Evolutionary conservation across 1,140 invertebrate species (phyloP).

Genomic region (Leptinotarsa texana): DNA sequence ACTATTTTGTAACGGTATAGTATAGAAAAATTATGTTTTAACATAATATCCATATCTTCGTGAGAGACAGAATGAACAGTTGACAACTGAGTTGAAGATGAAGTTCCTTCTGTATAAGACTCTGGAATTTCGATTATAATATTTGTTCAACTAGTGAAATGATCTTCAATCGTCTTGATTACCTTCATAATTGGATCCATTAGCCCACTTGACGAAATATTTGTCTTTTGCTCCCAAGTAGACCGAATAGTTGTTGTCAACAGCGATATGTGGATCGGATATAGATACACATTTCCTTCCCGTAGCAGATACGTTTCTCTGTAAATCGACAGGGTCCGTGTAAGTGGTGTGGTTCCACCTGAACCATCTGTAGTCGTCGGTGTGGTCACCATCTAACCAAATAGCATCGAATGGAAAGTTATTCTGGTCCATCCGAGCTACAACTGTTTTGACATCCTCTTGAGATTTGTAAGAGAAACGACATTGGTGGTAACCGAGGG

Average conservation of each 20-base stretch:
- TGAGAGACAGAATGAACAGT: too few species aligned
- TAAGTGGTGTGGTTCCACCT: slow-evolving; percentile 74
- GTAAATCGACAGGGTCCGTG: slow-evolving; percentile 60
- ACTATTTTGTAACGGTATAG: too few species aligned
- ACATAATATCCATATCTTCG: too few species aligned
- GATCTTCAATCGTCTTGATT: not conserved
- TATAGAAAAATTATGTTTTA: too few species aligned
- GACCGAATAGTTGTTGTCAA: slow-evolving; percentile 64
- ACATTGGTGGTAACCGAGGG: slow-evolving; percentile 74
- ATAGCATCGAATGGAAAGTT: slow-evolving; percentile 76
- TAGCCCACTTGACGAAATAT: slow-evolving; percentile 67
- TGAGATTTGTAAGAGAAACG: slow-evolving; percentile 80
- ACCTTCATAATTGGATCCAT: slow-evolving; percentile 20
- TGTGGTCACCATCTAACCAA: slow-evolving; percentile 82
- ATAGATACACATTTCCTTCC: slow-evolving; percentile 72
- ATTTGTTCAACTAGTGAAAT: too few species aligned
- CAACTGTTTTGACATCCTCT: slow-evolving; percentile 68
- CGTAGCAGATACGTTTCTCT: slow-evolving; percentile 20
- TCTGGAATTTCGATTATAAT: too few species aligned
- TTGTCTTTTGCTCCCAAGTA: slow-evolving; percentile 74
- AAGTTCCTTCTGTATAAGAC: too few species aligned
- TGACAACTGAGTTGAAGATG: too few species aligned
- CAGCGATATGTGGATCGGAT: slow-evolving; percentile 78
- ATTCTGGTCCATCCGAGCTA: slow-evolving; percentile 65
- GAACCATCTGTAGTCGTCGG: slow-evolving; percentile 76